Percentiles rank a stretch among this genome's conserved stretches.
Conservation (phyloP, 2,888 invertebrate species). For the Leucophenga montana region DNA sequence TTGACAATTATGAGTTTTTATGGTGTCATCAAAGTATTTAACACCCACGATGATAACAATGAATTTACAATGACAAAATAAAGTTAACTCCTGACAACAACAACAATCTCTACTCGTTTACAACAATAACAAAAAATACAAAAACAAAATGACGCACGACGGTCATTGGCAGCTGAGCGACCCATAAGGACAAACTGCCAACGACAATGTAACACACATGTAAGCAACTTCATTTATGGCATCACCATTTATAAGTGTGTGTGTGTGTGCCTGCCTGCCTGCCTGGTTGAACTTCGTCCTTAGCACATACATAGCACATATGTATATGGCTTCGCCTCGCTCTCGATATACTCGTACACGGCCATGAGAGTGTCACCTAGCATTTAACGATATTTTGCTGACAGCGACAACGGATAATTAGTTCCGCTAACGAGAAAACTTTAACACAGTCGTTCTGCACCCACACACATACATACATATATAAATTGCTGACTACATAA, state of each 20-base stretch:
- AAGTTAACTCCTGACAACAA: conserved; percentile 11
- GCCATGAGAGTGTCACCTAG: conserved; percentile 56
- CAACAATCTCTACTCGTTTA: not conserved
- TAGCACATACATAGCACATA: conserved; percentile 24
- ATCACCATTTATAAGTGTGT: conserved; percentile 18
- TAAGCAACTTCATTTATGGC: conserved; percentile 13
- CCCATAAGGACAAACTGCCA: not conserved
- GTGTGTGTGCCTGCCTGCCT: conserved; percentile 23
- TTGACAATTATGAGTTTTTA: conserved; percentile 30
- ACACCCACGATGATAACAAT: conserved; percentile 22
- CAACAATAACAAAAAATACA: not conserved
- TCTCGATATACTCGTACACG: conserved; percentile 23
- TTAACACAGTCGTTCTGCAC: conserved; percentile 48
- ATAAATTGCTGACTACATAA: no score
- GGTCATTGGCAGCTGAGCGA: conserved; percentile 14
- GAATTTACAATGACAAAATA: not conserved
- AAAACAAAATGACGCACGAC: not conserved
- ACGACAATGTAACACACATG: conserved; percentile 19
- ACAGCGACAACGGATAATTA: conserved; percentile 68
- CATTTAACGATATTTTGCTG: conserved; percentile 66
- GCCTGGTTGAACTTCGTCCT: conserved; percentile 38
- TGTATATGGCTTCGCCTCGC: no score
- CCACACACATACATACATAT: conserved; percentile 15
- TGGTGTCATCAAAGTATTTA: conserved; percentile 25
- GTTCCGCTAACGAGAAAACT: conserved; percentile 70